phyloP scores from a whole-genome alignment of 2,113 vertebrate species.

The Catharus fuscescens region DNA sequence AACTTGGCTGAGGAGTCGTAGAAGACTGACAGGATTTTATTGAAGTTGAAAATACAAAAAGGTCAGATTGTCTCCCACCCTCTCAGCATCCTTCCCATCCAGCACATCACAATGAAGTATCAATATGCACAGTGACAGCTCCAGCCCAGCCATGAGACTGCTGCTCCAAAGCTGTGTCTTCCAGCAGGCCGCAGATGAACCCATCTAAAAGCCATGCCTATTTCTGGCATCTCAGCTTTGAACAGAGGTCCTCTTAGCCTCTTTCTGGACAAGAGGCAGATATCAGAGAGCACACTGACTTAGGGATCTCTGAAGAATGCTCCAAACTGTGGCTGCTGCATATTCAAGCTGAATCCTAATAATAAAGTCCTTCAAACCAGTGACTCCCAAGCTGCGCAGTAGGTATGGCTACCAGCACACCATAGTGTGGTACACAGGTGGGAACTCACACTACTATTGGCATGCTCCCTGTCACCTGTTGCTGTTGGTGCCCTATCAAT shows the following conservation, averaged over 20 bases:
- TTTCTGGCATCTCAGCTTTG: background rate
- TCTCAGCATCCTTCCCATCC: background rate
- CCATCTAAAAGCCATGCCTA: background rate
- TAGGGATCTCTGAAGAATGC: background rate
- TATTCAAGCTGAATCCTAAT: background rate
- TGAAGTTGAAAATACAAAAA: slow-evolving; percentile 40
- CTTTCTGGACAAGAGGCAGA: background rate
- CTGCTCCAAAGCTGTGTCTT: background rate
- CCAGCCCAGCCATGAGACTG: background rate
- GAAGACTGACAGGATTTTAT: slow-evolving; percentile 55
- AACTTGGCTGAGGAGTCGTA: background rate
- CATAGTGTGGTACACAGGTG: background rate
- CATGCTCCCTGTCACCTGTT: background rate
- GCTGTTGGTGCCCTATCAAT: accelerated
- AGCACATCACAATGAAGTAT: background rate
- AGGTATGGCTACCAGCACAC: background rate
- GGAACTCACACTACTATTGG: background rate
- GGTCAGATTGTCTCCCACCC: slow-evolving; percentile 18
- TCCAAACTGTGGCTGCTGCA: background rate
- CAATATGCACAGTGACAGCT: slow-evolving; percentile 16
- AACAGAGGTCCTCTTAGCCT: background rate
- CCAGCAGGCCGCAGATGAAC: background rate
- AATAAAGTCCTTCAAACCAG: background rate
- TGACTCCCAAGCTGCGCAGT: background rate
- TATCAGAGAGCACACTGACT: background rate